phyloP scores from a whole-genome alignment of 2,888 invertebrate genomes.

The Papilio elwesi region DNA sequence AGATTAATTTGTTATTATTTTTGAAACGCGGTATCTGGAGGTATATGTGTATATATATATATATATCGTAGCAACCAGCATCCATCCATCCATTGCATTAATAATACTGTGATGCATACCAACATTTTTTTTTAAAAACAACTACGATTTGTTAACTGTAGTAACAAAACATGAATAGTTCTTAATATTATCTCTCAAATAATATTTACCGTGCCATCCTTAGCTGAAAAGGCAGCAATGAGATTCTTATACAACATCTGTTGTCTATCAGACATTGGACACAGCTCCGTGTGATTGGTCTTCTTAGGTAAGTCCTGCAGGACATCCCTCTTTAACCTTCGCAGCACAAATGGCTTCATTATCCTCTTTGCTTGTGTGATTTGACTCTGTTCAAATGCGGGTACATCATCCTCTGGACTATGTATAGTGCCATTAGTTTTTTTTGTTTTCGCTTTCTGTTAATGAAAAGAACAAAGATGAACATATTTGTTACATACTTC shows the following conservation, averaged over 20 bases:
- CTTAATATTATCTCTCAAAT: neutral
- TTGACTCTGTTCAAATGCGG: slow-evolving; percentile 94
- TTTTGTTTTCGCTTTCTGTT: slow-evolving; percentile 82
- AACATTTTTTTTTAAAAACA: too few species aligned
- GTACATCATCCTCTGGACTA: slow-evolving; percentile 82
- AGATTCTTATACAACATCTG: slow-evolving; percentile 89
- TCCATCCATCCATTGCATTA: too few species aligned
- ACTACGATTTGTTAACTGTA: too few species aligned
- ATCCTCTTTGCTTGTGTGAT: slow-evolving; percentile 97
- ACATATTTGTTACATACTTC: neutral
- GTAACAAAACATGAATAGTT: too few species aligned
- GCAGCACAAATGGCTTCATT: slow-evolving; percentile 97
- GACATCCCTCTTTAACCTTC: slow-evolving; percentile 94
- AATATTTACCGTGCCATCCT: slow-evolving; percentile 81
- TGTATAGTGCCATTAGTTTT: slow-evolving; percentile 68
- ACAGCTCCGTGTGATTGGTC: slow-evolving; percentile 86
- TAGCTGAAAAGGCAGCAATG: slow-evolving; percentile 87
- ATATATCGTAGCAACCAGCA: too few species aligned
- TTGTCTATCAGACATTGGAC: slow-evolving; percentile 89
- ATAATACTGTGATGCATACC: too few species aligned
- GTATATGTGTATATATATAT: too few species aligned
- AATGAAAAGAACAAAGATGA: slow-evolving; percentile 11
- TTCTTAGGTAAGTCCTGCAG: slow-evolving; percentile 94
- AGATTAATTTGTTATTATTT: too few species aligned
- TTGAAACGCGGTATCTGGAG: too few species aligned